These are phyloP conservation scores for Limenitis camilla DNA, from an alignment of 2,888 invertebrate genomes.

Conservation along the genomic window DNA sequence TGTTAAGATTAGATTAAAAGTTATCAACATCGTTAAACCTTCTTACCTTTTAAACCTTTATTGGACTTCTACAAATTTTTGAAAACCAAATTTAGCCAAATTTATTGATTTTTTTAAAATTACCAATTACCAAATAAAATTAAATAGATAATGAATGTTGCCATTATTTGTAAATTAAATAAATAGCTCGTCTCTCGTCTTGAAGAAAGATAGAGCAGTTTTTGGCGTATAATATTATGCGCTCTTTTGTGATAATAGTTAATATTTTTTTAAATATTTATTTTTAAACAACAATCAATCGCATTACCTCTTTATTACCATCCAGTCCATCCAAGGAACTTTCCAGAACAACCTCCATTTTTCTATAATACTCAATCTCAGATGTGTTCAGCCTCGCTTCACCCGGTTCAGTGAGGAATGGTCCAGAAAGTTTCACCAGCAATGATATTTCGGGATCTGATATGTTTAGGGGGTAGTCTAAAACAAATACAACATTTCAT, in stretches of 20 bases:
- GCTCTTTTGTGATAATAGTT: not conserved
- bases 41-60: too few species aligned
- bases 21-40: too few species aligned
- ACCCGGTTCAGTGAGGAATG: slow-evolving; percentile 52
- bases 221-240: not conserved
- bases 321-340: slow-evolving; percentile 22
- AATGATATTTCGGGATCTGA: slow-evolving; percentile 34
- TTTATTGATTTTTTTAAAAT: too few species aligned
- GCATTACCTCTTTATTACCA: slow-evolving; percentile 3
- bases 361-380: slow-evolving; percentile 26
- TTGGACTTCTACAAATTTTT: too few species aligned
- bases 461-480: slow-evolving; percentile 42
- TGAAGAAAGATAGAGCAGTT: too few species aligned
- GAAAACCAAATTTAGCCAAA: too few species aligned
- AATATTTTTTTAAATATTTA: not conserved
- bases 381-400: slow-evolving; percentile 48
- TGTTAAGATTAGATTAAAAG: too few species aligned
- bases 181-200: too few species aligned
- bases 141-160: too few species aligned
- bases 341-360: slow-evolving; percentile 50
- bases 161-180: too few species aligned
- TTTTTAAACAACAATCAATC: not conserved
- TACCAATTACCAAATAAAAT: too few species aligned
- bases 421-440: slow-evolving; percentile 46
- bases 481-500: slow-evolving; percentile 7